Percentiles rank a stretch among this genome's conserved stretches.
Conservation (phyloP, 92 coral and sea anemone genomes). For the Isaurus tuberculatus region DNA sequence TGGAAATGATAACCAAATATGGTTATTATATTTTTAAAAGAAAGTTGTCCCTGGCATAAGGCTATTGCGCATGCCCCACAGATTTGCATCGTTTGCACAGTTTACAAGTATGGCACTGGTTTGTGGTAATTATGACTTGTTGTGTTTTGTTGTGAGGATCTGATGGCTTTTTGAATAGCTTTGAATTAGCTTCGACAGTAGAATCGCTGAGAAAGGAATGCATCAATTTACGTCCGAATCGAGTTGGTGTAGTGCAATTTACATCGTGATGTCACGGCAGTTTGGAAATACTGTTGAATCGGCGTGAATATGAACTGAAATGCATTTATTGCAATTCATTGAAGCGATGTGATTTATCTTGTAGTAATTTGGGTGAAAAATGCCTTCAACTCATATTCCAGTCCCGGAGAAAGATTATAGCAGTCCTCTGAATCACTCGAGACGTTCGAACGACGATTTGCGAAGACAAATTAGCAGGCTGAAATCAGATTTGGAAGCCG, state of each 20-base stretch:
- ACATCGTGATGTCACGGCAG: conserved; percentile 1
- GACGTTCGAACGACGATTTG: conserved; percentile 86
- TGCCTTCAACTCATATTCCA: conserved; percentile 87
- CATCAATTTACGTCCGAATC: conserved; percentile 25
- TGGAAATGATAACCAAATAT: conserved; percentile 42
- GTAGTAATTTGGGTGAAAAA: conserved; percentile 24
- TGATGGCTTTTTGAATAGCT: conserved; percentile 48
- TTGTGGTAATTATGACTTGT: conserved; percentile 43
- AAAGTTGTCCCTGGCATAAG: conserved; percentile 32
- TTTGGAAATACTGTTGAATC: background rate
- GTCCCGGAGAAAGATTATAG: conserved; percentile 82
- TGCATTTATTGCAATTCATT: background rate
- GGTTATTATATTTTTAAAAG: background rate
- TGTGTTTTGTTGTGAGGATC: conserved; percentile 36
- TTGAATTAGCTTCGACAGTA: conserved; percentile 7
- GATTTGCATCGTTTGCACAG: conserved; percentile 41
- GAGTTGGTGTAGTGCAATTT: conserved; percentile 14
- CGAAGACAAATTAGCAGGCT: conserved; percentile 83
- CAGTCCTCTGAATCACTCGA: conserved; percentile 51
- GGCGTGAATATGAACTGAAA: background rate
- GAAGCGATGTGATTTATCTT: conserved; percentile 40
- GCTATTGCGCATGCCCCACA: conserved; percentile 29
- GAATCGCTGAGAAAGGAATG: conserved; percentile 24
- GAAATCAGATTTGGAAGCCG: conserved; percentile 90
- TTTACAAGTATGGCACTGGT: conserved; percentile 32